phyloP scores from a whole-genome alignment of 2,113 vertebrate species.

The Hemicordylus capensis region DNA sequence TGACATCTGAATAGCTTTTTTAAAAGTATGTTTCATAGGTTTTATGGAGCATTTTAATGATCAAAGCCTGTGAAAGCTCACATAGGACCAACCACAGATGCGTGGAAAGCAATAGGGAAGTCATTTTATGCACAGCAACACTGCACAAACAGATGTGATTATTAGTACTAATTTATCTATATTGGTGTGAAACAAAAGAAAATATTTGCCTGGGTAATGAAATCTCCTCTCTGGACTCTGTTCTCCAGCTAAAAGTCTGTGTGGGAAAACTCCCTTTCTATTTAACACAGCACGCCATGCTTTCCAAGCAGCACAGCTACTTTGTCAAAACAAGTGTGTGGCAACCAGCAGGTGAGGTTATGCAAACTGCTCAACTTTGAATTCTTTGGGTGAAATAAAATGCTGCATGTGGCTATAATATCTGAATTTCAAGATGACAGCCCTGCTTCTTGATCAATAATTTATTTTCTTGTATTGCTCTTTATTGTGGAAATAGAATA shows the following conservation, averaged over 20 bases:
- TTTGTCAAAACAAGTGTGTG: neutral
- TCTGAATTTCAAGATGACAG: conserved; percentile 29
- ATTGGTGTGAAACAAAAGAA: neutral
- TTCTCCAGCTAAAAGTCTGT: neutral
- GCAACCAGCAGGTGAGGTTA: conserved; percentile 13
- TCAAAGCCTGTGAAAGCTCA: neutral
- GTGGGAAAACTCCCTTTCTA: neutral
- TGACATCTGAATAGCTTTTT: conserved; percentile 21
- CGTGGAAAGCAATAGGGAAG: neutral
- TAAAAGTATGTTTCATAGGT: neutral
- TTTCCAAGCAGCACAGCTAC: conserved; percentile 31
- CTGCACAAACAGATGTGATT: conserved; percentile 35
- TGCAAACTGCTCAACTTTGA: neutral
- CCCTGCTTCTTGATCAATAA: conserved; percentile 30
- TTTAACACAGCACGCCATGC: neutral
- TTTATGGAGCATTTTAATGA: conserved; percentile 34
- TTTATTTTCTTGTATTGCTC: conserved; percentile 19
- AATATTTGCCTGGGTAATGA: neutral
- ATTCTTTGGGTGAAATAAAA: conserved; percentile 17
- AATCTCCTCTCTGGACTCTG: neutral
- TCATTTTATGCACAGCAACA: neutral
- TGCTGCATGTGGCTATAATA: conserved; percentile 1
- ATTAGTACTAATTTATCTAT: conserved; percentile 27
- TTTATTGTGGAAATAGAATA: neutral
- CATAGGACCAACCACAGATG: neutral